Percentiles rank a stretch among this genome's conserved stretches.
Evolutionary conservation across 1,140 invertebrate species (phyloP).

Genomic region (Papilio polytes): DNA sequence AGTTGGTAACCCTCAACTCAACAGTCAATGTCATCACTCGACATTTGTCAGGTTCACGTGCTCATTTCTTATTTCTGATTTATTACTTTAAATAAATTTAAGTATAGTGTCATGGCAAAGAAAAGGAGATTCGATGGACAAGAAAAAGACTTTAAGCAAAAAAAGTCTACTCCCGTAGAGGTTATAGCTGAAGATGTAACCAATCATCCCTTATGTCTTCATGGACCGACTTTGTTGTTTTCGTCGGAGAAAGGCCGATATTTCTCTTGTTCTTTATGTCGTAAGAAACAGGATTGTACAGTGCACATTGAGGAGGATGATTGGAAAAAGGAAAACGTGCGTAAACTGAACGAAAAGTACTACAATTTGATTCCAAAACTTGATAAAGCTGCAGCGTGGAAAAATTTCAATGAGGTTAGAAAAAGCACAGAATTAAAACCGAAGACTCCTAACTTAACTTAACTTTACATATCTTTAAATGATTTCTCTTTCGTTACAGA

Average conservation of each 20-base stretch:
- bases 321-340: conserved; percentile 75
- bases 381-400: conserved; percentile 79
- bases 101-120: conserved; percentile 3
- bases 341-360: conserved; percentile 80
- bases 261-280: conserved; percentile 92
- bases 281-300: conserved; percentile 91
- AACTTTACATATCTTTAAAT: not conserved
- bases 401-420: conserved; percentile 81
- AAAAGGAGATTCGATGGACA: conserved; percentile 62
- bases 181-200: conserved; percentile 75
- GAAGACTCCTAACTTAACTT: not conserved
- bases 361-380: conserved; percentile 81
- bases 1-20: not conserved
- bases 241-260: conserved; percentile 85
- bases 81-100: conserved; percentile 41
- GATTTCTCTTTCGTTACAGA: conserved; percentile 57
- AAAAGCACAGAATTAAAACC: not conserved
- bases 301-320: conserved; percentile 86
- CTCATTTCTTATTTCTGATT: not conserved
- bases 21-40: not conserved
- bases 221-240: conserved; percentile 90
- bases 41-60: conserved; percentile 50
- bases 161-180: conserved; percentile 65
- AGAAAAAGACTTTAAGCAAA: conserved; percentile 42
- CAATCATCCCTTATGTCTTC: conserved; percentile 84